Evolutionary conservation across 1,140 invertebrate genomes (phyloP).

Genomic region (Parapsyche elsis): DNA sequence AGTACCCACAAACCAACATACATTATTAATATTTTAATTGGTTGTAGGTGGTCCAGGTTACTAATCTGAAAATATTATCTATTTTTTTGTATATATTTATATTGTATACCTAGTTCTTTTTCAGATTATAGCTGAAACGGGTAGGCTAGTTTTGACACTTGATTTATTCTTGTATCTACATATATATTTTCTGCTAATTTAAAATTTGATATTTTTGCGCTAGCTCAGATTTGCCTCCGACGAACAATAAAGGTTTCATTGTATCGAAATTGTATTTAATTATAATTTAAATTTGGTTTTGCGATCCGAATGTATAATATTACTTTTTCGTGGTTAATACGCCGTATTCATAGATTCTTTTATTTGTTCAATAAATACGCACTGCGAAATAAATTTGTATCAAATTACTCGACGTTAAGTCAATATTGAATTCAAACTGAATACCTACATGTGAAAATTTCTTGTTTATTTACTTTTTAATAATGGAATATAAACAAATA

Average conservation of each 20-base stretch:
- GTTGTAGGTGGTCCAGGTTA: no score
- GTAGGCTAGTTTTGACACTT: no score
- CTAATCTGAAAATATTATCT: no score
- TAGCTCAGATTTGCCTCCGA: background rate
- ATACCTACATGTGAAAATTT: constrained; percentile 10
- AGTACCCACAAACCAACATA: no score
- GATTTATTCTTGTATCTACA: no score
- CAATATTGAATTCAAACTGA: constrained; percentile 14
- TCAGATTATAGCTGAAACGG: no score
- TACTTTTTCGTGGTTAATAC: background rate
- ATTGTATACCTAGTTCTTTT: no score
- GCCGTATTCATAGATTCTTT: background rate
- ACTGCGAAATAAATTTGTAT: background rate
- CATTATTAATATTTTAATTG: no score
- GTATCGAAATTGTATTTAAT: background rate
- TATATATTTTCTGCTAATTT: background rate
- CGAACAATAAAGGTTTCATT: background rate
- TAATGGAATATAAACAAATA: no score
- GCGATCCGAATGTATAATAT: constrained; percentile 13
- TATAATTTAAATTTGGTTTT: constrained; percentile 11
- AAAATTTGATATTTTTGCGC: background rate
- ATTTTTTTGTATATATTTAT: no score
- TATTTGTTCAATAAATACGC: constrained; percentile 9
- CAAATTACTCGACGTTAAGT: background rate
- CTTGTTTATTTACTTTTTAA: no score